phyloP scores from a whole-genome alignment of 2,888 invertebrate genomes.

The Serrognathus titanus region DNA sequence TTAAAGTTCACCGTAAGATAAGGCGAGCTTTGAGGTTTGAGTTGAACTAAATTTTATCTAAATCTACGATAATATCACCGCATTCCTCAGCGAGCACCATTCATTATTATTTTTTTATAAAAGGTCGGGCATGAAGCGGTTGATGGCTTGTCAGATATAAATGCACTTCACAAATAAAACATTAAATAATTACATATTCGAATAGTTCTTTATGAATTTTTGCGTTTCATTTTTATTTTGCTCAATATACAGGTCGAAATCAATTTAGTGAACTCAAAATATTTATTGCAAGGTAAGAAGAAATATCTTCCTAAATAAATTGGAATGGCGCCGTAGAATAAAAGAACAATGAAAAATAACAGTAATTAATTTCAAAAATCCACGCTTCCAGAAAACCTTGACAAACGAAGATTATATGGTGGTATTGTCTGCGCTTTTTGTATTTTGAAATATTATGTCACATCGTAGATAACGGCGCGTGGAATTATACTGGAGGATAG shows the following conservation, averaged over 20 bases:
- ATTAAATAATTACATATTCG: conserved; percentile 10
- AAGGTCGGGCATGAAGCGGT: conserved; percentile 7
- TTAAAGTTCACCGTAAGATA: not conserved
- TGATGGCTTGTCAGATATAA: conserved; percentile 12
- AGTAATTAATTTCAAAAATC: too few species aligned
- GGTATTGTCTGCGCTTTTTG: too few species aligned
- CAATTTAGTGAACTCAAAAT: too few species aligned
- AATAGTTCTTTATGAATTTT: conserved; percentile 4
- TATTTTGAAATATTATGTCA: too few species aligned
- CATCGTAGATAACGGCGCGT: conserved; percentile 8
- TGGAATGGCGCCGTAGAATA: too few species aligned
- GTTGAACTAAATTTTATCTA: conserved; percentile 19
- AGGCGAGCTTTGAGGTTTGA: conserved; percentile 5
- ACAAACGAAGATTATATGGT: too few species aligned
- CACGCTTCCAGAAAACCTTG: too few species aligned
- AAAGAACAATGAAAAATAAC: too few species aligned
- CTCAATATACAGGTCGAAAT: not conserved
- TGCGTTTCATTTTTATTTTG: not conserved
- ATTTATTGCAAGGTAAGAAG: too few species aligned
- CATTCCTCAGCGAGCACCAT: conserved; percentile 18
- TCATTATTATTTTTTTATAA: conserved; percentile 16
- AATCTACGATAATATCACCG: conserved; percentile 22
- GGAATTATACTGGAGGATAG: conserved; percentile 17
- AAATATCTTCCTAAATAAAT: too few species aligned
- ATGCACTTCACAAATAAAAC: conserved; percentile 11